Base-by-base conservation (phyloP, 2,113 vertebrate genomes). In the Otolemur garnettii region DNA sequence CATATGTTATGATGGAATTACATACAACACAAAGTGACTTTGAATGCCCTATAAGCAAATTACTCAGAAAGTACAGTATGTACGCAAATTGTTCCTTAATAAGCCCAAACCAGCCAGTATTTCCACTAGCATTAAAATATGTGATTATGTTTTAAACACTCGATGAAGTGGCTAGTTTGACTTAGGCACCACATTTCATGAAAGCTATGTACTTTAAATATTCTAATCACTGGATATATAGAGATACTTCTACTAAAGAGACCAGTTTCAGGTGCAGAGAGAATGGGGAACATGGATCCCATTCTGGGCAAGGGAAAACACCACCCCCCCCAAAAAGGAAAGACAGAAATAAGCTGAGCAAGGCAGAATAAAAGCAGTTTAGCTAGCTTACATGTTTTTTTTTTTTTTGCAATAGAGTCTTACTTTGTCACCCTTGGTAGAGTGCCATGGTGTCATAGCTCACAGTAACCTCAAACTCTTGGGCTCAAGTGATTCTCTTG, bases 131-230 rank as follows among this genome's bases (percentile, higher is more conserved):
- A 26, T 77, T 87, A n/a, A 86, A 62, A 90, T 2, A 62, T 57
- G 22, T 30, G 18, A 55, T 55, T 30, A 13, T 28, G 26, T 33
- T 42, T 21, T 81, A n/a, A 86, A 35, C 4, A 55, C 26, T 4
- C 13, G 53, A 33, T 75, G 38, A 82, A 90, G 71, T 71, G 57
- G 62, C 71, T 77, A 38, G 7, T 55, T 77, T 77, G 59, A 38
- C 82, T 93, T 91, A 87, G 82, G n/a, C 35, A 69, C 68, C 4
- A 57, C 8, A 5, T 19, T 82, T 11, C 69, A 50, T 77, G 30
- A 75, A 94, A 77, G 30, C 12, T 85, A n/a, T 71, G 80, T 26
- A 66, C 42, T 60, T 80, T 60, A 95, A 74, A 17, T 71, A 82
- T 69, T 84, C 10, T 30, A 55, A 75, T 59, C 64, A 62, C 87